phyloP scores from a whole-genome alignment of 2,797 vertebrate genomes.

The Zalophus californianus region DNA sequence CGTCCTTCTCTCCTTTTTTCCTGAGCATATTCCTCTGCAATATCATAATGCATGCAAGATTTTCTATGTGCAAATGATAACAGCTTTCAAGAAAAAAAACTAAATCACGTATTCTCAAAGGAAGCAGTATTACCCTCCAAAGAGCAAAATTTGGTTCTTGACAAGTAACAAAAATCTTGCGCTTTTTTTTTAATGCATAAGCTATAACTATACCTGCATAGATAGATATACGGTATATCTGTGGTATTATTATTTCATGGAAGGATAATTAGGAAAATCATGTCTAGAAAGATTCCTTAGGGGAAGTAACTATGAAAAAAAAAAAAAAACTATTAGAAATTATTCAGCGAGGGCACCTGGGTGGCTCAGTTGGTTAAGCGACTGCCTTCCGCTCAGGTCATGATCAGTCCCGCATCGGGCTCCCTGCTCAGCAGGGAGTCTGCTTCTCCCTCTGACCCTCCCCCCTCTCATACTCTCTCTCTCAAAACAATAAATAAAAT shows the following conservation, averaged over 20 bases:
- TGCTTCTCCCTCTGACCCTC: too few relatives aligned
- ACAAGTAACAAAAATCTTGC: not conserved
- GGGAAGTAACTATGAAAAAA: not conserved
- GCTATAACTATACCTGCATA: not conserved
- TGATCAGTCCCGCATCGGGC: too few relatives aligned
- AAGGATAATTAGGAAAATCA: not conserved
- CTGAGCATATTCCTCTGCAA: not conserved
- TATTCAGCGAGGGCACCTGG: not conserved
- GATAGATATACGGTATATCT: not conserved
- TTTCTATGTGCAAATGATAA: not conserved
- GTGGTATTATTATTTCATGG: not conserved
- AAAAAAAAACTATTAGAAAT: slow-evolving; percentile 29
- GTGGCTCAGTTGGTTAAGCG: too few relatives aligned
- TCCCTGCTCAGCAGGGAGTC: too few relatives aligned
- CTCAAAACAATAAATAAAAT: too few relatives aligned
- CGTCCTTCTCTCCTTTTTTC: not conserved
- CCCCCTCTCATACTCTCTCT: too few relatives aligned
- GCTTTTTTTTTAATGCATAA: not conserved
- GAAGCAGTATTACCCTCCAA: not conserved
- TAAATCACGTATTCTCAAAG: not conserved
- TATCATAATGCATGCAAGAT: not conserved
- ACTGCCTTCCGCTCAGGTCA: too few relatives aligned
- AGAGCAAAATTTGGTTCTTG: not conserved
- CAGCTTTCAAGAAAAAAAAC: not conserved
- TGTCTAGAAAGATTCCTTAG: not conserved